Evolutionary conservation across 2,888 invertebrate genomes (phyloP), one percentile per base, ranked within the genome.

Genomic region (Sthenelais limicola): DNA sequence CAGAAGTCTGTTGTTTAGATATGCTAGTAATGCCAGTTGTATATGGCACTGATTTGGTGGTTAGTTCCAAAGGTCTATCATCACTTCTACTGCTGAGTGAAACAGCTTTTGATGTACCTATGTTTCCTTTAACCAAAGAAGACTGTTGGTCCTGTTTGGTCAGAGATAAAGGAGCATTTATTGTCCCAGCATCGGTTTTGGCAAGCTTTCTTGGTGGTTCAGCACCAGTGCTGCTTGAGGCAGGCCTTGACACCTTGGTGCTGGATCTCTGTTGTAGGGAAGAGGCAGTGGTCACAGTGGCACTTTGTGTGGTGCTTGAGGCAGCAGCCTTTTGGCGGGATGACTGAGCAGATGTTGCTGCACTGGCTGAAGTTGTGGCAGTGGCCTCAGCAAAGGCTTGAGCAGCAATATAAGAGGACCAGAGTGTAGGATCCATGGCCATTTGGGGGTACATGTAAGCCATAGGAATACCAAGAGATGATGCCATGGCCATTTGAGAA

Each of bases 371-470:
- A 33, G 30, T 21, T 56, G 56, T 43, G 43, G 18, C 12, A 15
- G 18, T 12, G 9, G 54, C 3, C 21, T 62, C 62, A 18, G 21
- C 26, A 28, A 62, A 62, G 1, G 24, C 62, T 43, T 62, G 62
- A n/a, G 62, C 62, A n/a, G 62, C 62, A n/a, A 43, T 43, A 21
- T 38, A 24, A 9, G 62, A 35, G 5, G 62, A 62, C 62, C 62
- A 62, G 1, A 62, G 21, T 3, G 62, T 4, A 12, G 62, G 62
- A 28, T 62, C 62, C 5, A 62, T n/a, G 24, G 4, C 15, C 5
- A 21, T n/a, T 2, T 43, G 38, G 7, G 35, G 7, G 24, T 38
- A 62, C 35, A 62, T 4, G 35, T 62, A 62, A 15, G 62, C 62
- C 38, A 62, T 5, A 1, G 62, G 62, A 18, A 62, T 62, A 12